Base-by-base conservation (phyloP, 2,888 invertebrate species). In the Thymelicus acteon region DNA sequence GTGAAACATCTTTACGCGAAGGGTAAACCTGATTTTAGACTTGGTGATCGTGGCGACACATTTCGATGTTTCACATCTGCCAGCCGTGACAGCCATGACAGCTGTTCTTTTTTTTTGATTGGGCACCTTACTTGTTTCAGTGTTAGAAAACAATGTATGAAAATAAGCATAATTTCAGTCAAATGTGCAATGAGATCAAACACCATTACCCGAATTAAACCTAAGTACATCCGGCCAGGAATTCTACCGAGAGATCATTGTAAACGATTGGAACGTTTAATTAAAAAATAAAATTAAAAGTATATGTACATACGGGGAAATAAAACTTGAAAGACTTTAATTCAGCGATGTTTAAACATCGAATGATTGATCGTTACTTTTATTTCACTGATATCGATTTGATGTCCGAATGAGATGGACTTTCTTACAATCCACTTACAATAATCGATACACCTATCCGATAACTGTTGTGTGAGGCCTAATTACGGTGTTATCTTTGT, bases 311-410 rank as follows among this genome's bases (percentile, higher is more conserved):
- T 31, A 39, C 19, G 52, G 31, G 31, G 3, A 67, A 60, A 60
- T 44, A 10, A 60, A 10, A 67, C 44, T 1, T 19, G 52, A 60
- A 24, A 67, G 31, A 48, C 61, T 37, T 68, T 15, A 44, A 48
- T 60, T 44, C 83, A 79, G 84, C 80, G 79, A 74, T 86, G 88
- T 91, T 91, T 89, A 87, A 88, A 91, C 86, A 90, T 85, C 83
- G 86, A 85, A 87, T 92, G 93, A 93, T 92, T 88, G 91, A 92
- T 93, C 88, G 91, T 82, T 88, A 86, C 86, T 87, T 87, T 86
- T 89, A 89, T 89, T 87, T 86, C 81, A 85, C 80, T 80, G 87
- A 87, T 89, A 90, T 88, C 86, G 88, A 89, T 87, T 89, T 82
- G 83, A 74, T 83, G 81, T 83, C 80, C 83, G 85, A 86, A 88